A percentile compares a stretch with the other conserved stretches of the same genome.
Evolutionary conservation across 2,113 vertebrate genomes (phyloP).

Genomic region (Nerophis ophidion): DNA sequence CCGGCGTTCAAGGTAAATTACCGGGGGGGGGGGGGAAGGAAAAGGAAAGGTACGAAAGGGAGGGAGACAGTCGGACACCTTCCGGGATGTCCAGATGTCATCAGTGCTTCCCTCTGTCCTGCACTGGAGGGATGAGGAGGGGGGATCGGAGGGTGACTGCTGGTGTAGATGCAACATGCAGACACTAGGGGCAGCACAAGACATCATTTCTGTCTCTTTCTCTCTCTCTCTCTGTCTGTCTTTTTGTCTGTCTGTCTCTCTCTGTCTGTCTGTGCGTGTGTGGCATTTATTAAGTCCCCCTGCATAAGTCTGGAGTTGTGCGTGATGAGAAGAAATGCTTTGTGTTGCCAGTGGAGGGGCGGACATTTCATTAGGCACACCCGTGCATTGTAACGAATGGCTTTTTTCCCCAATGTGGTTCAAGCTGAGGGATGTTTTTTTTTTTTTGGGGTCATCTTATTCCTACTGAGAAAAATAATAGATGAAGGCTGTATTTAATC

Average conservation of each 20-base stretch:
- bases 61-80: neutral
- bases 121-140: constrained; percentile 47
- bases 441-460: no score
- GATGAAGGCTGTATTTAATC: no score
- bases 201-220: neutral
- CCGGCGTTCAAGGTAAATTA: neutral
- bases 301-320: neutral
- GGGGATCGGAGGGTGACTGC: constrained; percentile 72
- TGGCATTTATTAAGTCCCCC: neutral
- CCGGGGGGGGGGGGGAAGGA: no score
- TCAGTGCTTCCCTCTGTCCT: constrained; percentile 19
- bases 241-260: neutral
- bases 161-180: constrained; percentile 64
- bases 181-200: constrained; percentile 68
- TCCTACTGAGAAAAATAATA: no score
- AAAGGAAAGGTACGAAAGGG: constrained; percentile 9
- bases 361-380: neutral
- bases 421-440: no score
- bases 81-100: constrained; percentile 7
- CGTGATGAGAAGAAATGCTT: neutral
- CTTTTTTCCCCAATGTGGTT: no score
- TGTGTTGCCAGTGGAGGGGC: neutral
- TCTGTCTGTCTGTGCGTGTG: neutral
- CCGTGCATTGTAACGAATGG: neutral
- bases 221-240: neutral